These are phyloP conservation scores for Chaitophorus viminalis DNA, from an alignment of 2,888 invertebrate species.

Conservation along the genomic window DNA sequence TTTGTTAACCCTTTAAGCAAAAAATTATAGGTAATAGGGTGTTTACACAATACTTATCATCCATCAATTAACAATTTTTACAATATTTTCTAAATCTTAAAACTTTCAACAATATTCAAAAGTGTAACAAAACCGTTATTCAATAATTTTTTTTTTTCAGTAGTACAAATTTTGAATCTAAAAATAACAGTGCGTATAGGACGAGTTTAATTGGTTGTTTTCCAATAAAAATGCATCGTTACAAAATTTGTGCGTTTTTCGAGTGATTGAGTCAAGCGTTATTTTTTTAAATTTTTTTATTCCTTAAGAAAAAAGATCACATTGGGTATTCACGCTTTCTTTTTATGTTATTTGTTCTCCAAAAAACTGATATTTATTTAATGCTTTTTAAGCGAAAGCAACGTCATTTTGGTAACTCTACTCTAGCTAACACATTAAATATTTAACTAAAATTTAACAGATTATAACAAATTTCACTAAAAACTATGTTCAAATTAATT, in stretches of 20 bases:
- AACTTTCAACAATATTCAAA: slow-evolving; percentile 61
- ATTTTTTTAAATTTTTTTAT: slow-evolving; percentile 35
- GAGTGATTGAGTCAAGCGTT: slow-evolving; percentile 60
- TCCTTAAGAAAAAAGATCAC: slow-evolving; percentile 51
- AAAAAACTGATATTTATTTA: slow-evolving; percentile 46
- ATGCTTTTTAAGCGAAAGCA: slow-evolving; percentile 59
- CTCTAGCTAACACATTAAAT: slow-evolving; percentile 25
- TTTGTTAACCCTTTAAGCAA: slow-evolving; percentile 61
- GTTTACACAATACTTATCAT: slow-evolving; percentile 61
- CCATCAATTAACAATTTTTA: slow-evolving; percentile 62
- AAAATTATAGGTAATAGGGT: slow-evolving; percentile 57
- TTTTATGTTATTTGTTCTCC: slow-evolving; percentile 32
- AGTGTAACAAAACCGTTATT: slow-evolving; percentile 60
- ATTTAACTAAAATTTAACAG: slow-evolving; percentile 53
- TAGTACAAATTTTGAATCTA: slow-evolving; percentile 61
- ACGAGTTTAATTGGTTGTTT: slow-evolving; percentile 58
- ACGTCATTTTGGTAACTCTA: slow-evolving; percentile 62
- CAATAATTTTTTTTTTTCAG: slow-evolving; percentile 35
- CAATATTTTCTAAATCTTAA: slow-evolving; percentile 61
- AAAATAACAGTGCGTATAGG: slow-evolving; percentile 61
- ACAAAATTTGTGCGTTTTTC: slow-evolving; percentile 60
- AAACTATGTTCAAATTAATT: slow-evolving; percentile 29
- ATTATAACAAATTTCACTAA: slow-evolving; percentile 52
- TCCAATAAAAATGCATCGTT: slow-evolving; percentile 60
- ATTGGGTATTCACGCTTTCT: slow-evolving; percentile 43